Percentiles rank a stretch among this genome's conserved stretches.
Evolutionary conservation across 2,888 invertebrate genomes (phyloP).

Genomic region (Halocaridina rubra): DNA sequence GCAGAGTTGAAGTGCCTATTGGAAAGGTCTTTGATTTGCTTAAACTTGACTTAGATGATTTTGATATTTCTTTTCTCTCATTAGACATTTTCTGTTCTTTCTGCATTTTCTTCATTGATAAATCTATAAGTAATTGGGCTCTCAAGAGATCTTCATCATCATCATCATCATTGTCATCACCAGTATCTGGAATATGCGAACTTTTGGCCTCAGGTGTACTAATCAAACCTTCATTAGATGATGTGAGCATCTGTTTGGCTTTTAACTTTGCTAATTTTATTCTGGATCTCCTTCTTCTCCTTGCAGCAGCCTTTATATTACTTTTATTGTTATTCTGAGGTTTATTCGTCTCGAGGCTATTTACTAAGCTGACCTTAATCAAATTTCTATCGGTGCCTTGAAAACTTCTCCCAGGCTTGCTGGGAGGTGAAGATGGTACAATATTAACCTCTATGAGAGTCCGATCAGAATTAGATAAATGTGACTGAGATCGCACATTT

Average conservation of each 20-base stretch:
- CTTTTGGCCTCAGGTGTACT: not conserved
- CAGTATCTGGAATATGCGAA: too few relatives aligned
- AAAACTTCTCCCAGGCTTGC: not conserved
- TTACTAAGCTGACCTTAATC: not conserved
- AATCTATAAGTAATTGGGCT: constrained; percentile 50
- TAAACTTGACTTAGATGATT: not conserved
- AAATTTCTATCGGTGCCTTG: not conserved
- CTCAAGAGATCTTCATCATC: constrained; percentile 59
- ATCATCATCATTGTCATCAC: not conserved
- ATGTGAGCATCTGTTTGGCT: not conserved
- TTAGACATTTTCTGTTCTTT: not conserved
- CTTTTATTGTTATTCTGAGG: not conserved
- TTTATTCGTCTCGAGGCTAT: not conserved
- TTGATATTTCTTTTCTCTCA: too few relatives aligned
- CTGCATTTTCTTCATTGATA: constrained; percentile 39
- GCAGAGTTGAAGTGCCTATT: not conserved
- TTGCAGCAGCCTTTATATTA: constrained; percentile 9
- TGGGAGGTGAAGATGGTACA: not conserved
- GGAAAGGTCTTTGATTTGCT: not conserved
- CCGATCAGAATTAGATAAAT: not conserved
- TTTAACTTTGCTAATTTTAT: not conserved
- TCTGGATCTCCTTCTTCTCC: not conserved
- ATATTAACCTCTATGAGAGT: constrained; percentile 28
- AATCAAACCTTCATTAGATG: too few relatives aligned
- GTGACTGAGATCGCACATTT: not conserved